Evolutionary conservation across 1,140 invertebrate species (phyloP).

Genomic region (Drosophila leontia): DNA sequence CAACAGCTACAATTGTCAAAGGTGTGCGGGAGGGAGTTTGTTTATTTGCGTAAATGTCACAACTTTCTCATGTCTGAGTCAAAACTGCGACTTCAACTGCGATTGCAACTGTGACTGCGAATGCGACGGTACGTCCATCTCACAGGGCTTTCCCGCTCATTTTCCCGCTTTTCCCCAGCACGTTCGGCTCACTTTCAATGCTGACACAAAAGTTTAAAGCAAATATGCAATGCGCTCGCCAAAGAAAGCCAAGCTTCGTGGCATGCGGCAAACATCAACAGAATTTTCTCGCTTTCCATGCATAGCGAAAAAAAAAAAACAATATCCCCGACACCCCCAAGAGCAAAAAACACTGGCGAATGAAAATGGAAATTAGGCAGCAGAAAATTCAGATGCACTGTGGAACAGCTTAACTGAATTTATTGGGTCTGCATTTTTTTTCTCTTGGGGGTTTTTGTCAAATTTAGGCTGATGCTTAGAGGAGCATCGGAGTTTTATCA

Average conservation of each 20-base stretch:
- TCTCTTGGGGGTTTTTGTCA: neutral
- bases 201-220: constrained; percentile 77
- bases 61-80: constrained; percentile 69
- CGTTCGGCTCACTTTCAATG: constrained; percentile 29
- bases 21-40: constrained; percentile 33
- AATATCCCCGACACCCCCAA: constrained; percentile 3
- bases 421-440: neutral
- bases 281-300: constrained; percentile 46
- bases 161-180: constrained; percentile 21
- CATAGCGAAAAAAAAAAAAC: constrained; percentile 19
- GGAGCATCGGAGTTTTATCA: neutral
- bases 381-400: constrained; percentile 39
- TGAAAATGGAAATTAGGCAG: constrained; percentile 59
- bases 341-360: constrained; percentile 25
- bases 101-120: constrained; percentile 20
- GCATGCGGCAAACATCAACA: constrained; percentile 76
- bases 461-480: neutral
- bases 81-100: constrained; percentile 41
- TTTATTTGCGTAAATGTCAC: constrained; percentile 66
- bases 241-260: constrained; percentile 61
- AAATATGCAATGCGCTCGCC: constrained; percentile 72
- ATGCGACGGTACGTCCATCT: constrained; percentile 35
- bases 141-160: constrained; percentile 23
- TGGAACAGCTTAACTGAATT: constrained; percentile 24
- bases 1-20: constrained; percentile 47